Conservation (phyloP, 2,113 vertebrate species). For the Crotalus viridis region DNA sequence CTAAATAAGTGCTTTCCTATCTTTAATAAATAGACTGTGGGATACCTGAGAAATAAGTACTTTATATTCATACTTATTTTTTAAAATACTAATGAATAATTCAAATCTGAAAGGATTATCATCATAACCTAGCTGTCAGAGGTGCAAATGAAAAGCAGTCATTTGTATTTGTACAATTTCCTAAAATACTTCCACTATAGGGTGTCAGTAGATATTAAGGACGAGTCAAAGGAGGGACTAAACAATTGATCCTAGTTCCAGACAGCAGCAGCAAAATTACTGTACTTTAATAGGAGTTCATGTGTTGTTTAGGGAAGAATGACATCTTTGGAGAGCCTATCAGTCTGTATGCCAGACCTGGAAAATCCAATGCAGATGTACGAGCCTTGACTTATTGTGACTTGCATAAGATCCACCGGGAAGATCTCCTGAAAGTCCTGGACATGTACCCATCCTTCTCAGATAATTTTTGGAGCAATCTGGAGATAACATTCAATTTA, state of each 20-base stretch:
- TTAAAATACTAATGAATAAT: not conserved
- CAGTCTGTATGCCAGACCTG: conserved; percentile 84
- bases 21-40: not conserved
- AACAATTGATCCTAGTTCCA: not conserved
- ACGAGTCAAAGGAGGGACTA: not conserved
- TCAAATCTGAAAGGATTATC: too few relatives aligned
- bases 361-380: conserved; percentile 91
- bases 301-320: conserved; percentile 82
- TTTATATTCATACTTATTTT: not conserved
- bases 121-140: not conserved
- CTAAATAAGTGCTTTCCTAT: not conserved
- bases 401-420: conserved; percentile 92
- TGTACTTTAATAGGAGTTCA: conserved; percentile 19
- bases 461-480: conserved; percentile 90
- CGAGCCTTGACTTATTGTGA: conserved; percentile 95
- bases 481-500: conserved; percentile 97
- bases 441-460: conserved; percentile 97
- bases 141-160: not conserved
- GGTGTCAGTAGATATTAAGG: not conserved
- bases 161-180: not conserved
- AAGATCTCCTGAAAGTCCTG: conserved; percentile 93
- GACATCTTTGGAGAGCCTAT: conserved; percentile 96
- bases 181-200: not conserved
- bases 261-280: not conserved
- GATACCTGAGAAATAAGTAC: not conserved